Evolutionary conservation across 1,140 invertebrate species (phyloP).

Genomic region (Anoplolepis gracilipes): DNA sequence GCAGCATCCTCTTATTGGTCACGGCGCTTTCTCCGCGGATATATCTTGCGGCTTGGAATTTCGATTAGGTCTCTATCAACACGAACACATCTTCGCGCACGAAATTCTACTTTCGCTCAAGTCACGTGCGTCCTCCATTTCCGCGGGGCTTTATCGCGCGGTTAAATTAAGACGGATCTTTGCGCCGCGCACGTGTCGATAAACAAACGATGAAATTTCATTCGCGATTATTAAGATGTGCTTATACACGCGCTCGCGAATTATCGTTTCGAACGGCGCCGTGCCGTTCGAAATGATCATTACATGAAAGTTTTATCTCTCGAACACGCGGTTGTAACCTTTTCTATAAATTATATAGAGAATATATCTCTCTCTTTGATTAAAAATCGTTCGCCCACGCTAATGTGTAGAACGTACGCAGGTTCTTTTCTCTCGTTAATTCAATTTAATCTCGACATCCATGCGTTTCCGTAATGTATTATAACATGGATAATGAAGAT

Average conservation of each 20-base stretch:
- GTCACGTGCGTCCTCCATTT: constrained; percentile 55
- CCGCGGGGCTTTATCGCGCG: constrained; percentile 1
- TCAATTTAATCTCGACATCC: neutral
- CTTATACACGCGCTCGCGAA: no score
- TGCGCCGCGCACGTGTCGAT: neutral
- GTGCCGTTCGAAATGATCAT: neutral
- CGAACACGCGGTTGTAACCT: neutral
- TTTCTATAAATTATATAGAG: neutral
- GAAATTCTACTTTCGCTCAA: constrained; percentile 54
- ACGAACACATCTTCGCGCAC: constrained; percentile 35
- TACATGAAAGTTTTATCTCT: neutral
- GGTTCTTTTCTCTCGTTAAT: neutral
- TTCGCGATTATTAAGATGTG: neutral
- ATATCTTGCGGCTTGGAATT: constrained; percentile 43
- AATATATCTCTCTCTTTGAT: neutral
- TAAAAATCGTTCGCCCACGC: constrained; percentile 23
- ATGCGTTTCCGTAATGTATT: neutral
- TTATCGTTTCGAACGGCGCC: neutral
- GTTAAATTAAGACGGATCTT: constrained; percentile 8
- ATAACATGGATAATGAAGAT: neutral
- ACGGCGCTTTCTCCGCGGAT: constrained; percentile 47
- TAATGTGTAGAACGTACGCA: neutral
- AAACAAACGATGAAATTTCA: neutral
- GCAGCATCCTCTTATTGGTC: constrained; percentile 24
- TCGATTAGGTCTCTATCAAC: constrained; percentile 53